Conservation (phyloP, 2,888 invertebrate genomes). For the Agriopis aurantiaria region DNA sequence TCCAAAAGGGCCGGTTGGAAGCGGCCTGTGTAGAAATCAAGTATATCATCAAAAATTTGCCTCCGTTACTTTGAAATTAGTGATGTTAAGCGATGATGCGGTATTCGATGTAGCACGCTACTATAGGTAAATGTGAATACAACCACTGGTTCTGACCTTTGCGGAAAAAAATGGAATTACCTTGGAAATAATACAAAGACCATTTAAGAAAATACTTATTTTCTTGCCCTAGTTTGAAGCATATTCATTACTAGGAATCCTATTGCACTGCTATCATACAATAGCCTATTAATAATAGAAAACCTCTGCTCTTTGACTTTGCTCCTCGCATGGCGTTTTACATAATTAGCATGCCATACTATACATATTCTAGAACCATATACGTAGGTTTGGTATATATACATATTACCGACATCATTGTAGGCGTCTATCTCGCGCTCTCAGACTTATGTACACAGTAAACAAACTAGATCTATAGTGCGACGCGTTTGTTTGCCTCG, state of each 20-base stretch:
- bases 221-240: background rate
- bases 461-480: slow-evolving; percentile 53
- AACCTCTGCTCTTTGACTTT: slow-evolving; percentile 24
- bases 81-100: no score
- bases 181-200: background rate
- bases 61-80: no score
- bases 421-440: slow-evolving; percentile 17
- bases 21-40: no score
- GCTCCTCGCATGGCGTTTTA: slow-evolving; percentile 15
- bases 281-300: slow-evolving; percentile 22
- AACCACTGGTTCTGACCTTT: no score
- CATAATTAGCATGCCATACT: slow-evolving; percentile 33
- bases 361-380: slow-evolving; percentile 23
- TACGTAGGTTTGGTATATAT: slow-evolving; percentile 5
- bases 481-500: slow-evolving; percentile 61
- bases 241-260: background rate
- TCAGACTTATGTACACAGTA: slow-evolving; percentile 47
- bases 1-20: no score
- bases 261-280: slow-evolving; percentile 14
- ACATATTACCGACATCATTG: slow-evolving; percentile 11
- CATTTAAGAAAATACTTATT: background rate
- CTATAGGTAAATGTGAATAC: no score
- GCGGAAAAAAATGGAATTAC: no score
- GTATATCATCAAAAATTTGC: no score
- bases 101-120: no score